Conservation (phyloP, 2,888 invertebrate species). For the Platycheirus rosarum region DNA sequence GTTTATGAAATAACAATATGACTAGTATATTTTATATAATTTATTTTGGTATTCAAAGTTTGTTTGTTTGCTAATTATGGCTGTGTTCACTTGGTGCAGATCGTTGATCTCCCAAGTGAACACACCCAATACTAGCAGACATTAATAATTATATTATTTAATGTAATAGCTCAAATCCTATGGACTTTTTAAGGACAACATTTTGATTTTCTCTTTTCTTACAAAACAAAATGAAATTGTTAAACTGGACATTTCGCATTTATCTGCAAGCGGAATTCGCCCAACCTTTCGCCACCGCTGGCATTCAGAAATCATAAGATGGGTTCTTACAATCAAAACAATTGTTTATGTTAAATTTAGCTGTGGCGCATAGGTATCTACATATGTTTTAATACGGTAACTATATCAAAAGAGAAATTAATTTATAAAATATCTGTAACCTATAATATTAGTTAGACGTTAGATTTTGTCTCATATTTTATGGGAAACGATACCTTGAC, state of each 20-base stretch:
- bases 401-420: slow-evolving; percentile 29
- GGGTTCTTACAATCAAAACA: background rate
- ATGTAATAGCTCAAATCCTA: slow-evolving; percentile 69
- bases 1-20: slow-evolving; percentile 66
- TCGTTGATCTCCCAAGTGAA: slow-evolving; percentile 40
- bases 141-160: slow-evolving; percentile 32
- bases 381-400: slow-evolving; percentile 50
- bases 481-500: slow-evolving; percentile 14
- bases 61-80: slow-evolving; percentile 63
- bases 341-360: slow-evolving; percentile 18
- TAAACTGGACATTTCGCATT: slow-evolving; percentile 54
- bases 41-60: slow-evolving; percentile 34
- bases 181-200: slow-evolving; percentile 60
- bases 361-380: slow-evolving; percentile 41
- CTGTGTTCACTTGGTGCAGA: slow-evolving; percentile 61
- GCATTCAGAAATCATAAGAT: background rate
- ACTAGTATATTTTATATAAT: slow-evolving; percentile 39
- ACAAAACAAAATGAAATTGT: slow-evolving; percentile 9
- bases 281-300: background rate
- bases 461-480: slow-evolving; percentile 2
- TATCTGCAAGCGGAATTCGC: slow-evolving; percentile 31
- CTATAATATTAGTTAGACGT: slow-evolving; percentile 54
- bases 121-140: slow-evolving; percentile 38
- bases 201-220: slow-evolving; percentile 36
- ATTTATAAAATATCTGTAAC: slow-evolving; percentile 34